Base-by-base conservation (phyloP, 92 coral and sea anemone genomes). In the Palythoa heliodiscus region DNA sequence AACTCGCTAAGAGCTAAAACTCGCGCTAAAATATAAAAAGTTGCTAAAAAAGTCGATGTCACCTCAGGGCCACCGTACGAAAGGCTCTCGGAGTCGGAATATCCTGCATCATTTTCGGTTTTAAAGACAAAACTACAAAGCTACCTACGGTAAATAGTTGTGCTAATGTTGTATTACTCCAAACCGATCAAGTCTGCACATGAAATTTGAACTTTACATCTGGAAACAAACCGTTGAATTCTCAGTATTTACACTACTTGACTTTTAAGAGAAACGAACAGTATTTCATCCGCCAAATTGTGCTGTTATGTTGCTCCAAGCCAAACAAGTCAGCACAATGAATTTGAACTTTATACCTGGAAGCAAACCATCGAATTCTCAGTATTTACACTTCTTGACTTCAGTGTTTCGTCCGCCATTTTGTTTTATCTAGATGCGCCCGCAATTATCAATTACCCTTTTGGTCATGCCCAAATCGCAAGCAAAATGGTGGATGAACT, bases 71-170 rank as follows among this genome's bases (percentile, higher is more conserved):
- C n/a, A n/a, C n/a, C n/a, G n/a, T n/a, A 38, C 89, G 91, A 78
- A 96, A 96, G 40, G 93, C 97, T 76, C 87, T 89, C 9, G 94
- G 91, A 12, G 93, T 92, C 10, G 98, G 98, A 57, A 82, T 91
- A 60, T 91, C 92, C 63, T 87, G 85, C 58, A 86, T 58, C 78
- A 90, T 88, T 86, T 86, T 92, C 64, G 3, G 11, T 63, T 35
- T 63, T 2, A 63, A 63, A 63, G 7, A 10, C 25, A 4, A 19
- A 19, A 7, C 3, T 10, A n/a, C 35, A 63, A 23, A 19, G 24
- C 24, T 24, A 63, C 8, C 24, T 63, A n/a, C 69, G 25, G 10
- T 23, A 63, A 63, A 19, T 17, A 63, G 2, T 4, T 3, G 20
- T 19, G 22, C 9, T 63, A n/a, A 5, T 2, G 25, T 63, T 23